Evolutionary conservation across 2,113 vertebrate genomes (phyloP), one percentile per base, ranked within the genome.

Genomic region (Edolisoma coerulescens): DNA sequence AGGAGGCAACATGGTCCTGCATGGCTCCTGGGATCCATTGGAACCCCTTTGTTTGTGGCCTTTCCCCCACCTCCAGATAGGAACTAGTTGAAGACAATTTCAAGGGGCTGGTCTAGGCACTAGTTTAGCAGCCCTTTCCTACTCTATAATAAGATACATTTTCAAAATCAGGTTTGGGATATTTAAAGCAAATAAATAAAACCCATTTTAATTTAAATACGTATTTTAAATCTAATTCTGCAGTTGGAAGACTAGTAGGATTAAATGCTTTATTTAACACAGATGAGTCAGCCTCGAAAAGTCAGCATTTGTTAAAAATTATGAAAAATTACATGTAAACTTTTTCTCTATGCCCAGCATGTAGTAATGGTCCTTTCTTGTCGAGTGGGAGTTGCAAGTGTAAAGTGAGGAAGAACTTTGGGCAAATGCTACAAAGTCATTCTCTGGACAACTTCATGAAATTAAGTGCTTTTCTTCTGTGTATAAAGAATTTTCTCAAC

Each of bases 161-260:
- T 90, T 84, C 45, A 60, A 90, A 76, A 65, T 64, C 24, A 77
- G 6, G 16, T 49, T 81, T 74, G 69, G 22, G 16, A 74, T 54
- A 52, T 87, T 84, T 53, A 89, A 73, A 91, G 37, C n/a, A 81
- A 89, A 80, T 28, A 93, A 81, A 65, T 35, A 81, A 83, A 83
- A 20, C 6, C 2, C 9, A 11, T 26, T 77, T 73, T 23, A 42
- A 91, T 35, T 60, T 75, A 35, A 67, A 30, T 16, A 37, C 0
- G 1, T 37, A 61, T 65, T 84, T 80, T 35, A 84, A 74, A 86
- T 74, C 22, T n/a, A 19, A 64, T n/a, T 73, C 56, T 70, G 61
- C 47, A 41, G 8, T 5, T 41, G 13, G 42, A 91, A 77, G 73
- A 87, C 49, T 47, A 52, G 35, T 27, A 73, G 53, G 30, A 84